Percentiles rank a stretch among this genome's conserved stretches.
Conservation (phyloP, 2,797 vertebrate genomes). For the Leuciscus waleckii region DNA sequence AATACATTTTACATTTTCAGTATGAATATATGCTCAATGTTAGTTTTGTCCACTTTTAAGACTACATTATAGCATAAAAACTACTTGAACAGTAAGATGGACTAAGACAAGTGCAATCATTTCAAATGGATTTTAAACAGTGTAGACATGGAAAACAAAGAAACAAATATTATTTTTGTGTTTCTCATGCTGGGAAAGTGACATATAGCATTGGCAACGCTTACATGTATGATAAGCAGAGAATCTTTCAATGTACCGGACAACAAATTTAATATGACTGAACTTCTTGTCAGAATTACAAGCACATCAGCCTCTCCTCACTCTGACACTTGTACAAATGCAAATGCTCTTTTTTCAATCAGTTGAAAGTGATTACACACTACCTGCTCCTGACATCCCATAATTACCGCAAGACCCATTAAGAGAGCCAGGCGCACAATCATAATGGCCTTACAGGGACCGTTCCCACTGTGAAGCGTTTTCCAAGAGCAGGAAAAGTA, state of each 20-base stretch:
- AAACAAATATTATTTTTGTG: neutral
- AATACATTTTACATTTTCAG: neutral
- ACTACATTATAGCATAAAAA: neutral
- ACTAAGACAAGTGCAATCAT: neutral
- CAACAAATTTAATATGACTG: neutral
- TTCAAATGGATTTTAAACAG: neutral
- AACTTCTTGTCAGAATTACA: slow-evolving; percentile 40
- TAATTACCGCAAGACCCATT: slow-evolving; percentile 80
- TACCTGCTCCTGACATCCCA: slow-evolving; percentile 73
- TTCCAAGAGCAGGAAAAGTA: slow-evolving; percentile 53
- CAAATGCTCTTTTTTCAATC: slow-evolving; percentile 75
- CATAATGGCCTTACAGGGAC: slow-evolving; percentile 59
- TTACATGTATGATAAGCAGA: neutral
- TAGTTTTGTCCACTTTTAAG: neutral
- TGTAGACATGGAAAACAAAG: neutral
- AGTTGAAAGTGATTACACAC: slow-evolving; percentile 77
- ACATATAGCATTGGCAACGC: neutral
- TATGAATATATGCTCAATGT: neutral
- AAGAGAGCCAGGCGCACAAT: slow-evolving; percentile 61
- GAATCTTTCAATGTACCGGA: neutral
- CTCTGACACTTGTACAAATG: slow-evolving; percentile 47
- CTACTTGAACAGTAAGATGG: neutral
- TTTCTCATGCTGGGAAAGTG: neutral
- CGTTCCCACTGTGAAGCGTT: slow-evolving; percentile 53
- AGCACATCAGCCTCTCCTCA: neutral